Percentiles rank a stretch among this genome's conserved stretches.
Evolutionary conservation across 2,797 vertebrate species (phyloP).

Genomic region (Gorsachius magnificus): DNA sequence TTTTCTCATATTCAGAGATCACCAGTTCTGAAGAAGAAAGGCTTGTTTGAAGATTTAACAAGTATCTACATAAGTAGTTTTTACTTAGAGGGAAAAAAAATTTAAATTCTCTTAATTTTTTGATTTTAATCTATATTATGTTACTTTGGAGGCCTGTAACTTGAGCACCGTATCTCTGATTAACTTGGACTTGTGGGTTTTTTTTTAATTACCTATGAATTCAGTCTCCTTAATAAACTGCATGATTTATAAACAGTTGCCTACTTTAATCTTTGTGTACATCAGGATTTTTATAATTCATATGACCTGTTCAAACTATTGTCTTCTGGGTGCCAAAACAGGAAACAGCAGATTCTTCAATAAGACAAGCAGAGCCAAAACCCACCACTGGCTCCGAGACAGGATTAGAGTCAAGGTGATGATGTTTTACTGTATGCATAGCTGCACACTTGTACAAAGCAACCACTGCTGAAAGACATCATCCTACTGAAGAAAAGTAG

Average conservation of each 20-base stretch:
- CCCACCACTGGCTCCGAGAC: not conserved
- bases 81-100: no score
- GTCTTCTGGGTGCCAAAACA: not conserved
- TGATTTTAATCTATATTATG: not conserved
- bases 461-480: not conserved
- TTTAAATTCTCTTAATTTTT: slow-evolving; percentile 43
- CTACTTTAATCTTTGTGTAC: not conserved
- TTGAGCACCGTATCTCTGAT: not conserved
- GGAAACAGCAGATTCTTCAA: not conserved
- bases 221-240: slow-evolving; percentile 25
- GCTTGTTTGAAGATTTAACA: slow-evolving; percentile 74
- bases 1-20: slow-evolving; percentile 76
- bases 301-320: not conserved
- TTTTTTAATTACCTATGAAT: not conserved
- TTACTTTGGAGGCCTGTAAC: not conserved
- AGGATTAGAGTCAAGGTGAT: not conserved
- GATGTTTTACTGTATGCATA: not conserved
- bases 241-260: slow-evolving; percentile 49
- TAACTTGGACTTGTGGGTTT: not conserved
- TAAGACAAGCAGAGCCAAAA: not conserved
- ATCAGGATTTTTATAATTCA: not conserved
- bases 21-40: slow-evolving; percentile 72
- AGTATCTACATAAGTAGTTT: no score
- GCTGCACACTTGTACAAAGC: not conserved
- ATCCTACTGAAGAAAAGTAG: not conserved